Evolutionary conservation across 2,113 vertebrate species (phyloP), one percentile per base, ranked within the genome.

Genomic region (Forbesichthys agassizii): DNA sequence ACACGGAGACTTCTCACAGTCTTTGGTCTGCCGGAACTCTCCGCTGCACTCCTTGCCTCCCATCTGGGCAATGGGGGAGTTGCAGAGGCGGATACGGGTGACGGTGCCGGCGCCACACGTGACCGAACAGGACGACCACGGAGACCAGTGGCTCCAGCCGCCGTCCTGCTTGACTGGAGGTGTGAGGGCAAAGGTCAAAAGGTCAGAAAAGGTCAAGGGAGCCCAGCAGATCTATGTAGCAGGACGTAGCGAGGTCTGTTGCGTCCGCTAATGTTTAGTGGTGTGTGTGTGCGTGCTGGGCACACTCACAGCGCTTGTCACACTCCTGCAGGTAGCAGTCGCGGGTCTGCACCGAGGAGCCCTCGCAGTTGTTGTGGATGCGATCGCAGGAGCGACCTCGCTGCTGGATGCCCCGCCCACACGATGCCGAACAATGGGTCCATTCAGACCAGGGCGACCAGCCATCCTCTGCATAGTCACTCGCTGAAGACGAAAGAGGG

Each of bases 391-490:
- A 99, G 68, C 98, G 95, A 6, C 98, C 98, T 3, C 98, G 94
- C 91, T 99, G 98, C 90, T 99, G 98, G 84, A 96, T 94, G 52
- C 98, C 98, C 55, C 95, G 96, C 83, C 98, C 98, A 87, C 98
- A 99, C 1, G 96, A 97, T 59, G 94, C 94, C 0, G 98, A 99
- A 91, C 98, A 99, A 61, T 96, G 95, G 36, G 98, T 99, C 98
- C 98, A 99, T 88, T 99, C 97, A 81, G 98, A 99, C 98, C 98
- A 99, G 0, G 93, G 97, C 65, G 98, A 99, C 98, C 98, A 99
- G 86, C 95, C 94, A 42, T 98, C 97, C 33, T 99, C 97, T 5
- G 96, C 96, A 3, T 93, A 98, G 91, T 99, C 96, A 0, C 95
- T 99, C 77, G 92, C 97, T 99, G 88, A 79, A 76, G 56, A 80